Conservation (phyloP, 1,140 invertebrate genomes). For the Phthorimaea operculella region DNA sequence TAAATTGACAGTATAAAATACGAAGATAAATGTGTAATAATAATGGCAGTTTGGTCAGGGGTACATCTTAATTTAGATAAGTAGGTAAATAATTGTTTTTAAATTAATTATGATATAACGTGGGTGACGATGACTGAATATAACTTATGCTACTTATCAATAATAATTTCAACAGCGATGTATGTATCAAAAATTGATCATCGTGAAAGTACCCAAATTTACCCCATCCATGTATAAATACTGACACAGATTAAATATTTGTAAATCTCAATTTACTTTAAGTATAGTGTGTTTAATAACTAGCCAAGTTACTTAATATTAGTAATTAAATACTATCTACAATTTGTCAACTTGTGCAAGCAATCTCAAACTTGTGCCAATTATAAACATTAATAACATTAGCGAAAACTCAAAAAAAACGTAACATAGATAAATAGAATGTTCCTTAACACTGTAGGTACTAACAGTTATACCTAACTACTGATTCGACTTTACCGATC, state of each 20-base stretch:
- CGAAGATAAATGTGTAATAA: background rate
- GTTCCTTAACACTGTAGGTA: background rate
- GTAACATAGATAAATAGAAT: background rate
- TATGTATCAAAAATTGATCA: too few relatives aligned
- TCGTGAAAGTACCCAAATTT: too few relatives aligned
- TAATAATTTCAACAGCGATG: too few relatives aligned
- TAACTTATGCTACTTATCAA: too few relatives aligned
- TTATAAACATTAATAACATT: background rate
- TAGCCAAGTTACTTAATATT: background rate
- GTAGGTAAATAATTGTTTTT: background rate
- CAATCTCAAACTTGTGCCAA: background rate
- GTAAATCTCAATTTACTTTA: too few relatives aligned
- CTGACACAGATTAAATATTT: too few relatives aligned
- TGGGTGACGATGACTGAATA: too few relatives aligned
- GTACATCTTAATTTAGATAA: constrained; percentile 14
- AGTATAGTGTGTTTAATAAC: background rate
- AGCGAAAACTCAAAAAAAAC: background rate
- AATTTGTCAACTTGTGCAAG: background rate
- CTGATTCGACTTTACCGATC: background rate
- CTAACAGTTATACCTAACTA: background rate
- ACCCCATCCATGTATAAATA: too few relatives aligned
- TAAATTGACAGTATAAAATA: constrained; percentile 39
- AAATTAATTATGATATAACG: too few relatives aligned
- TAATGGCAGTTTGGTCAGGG: constrained; percentile 37
- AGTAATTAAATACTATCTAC: background rate